These are phyloP conservation scores for Bemisia tabaci DNA, from an alignment of 1,140 invertebrate genomes.

Conservation along the genomic window DNA sequence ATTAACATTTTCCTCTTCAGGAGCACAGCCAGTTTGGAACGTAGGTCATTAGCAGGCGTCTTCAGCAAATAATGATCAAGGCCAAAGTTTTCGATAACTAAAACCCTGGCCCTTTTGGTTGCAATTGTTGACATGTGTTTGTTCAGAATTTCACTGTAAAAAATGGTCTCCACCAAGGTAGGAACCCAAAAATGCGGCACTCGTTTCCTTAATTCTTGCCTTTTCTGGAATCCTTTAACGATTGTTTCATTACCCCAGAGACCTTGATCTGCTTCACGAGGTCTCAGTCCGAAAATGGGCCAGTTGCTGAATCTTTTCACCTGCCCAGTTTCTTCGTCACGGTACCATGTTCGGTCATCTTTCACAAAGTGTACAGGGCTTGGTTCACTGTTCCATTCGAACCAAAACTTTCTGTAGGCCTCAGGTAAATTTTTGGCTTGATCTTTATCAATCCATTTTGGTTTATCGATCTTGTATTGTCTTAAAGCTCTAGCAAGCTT, in stretches of 20 bases:
- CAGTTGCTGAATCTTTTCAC: conserved; percentile 58
- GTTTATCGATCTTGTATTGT: not conserved
- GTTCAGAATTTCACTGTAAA: conserved; percentile 89
- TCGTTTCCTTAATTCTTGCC: conserved; percentile 38
- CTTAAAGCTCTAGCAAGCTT: not conserved
- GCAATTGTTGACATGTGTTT: conserved; percentile 65
- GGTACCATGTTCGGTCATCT: conserved; percentile 53
- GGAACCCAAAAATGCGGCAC: conserved; percentile 82
- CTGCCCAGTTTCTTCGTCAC: conserved; percentile 53
- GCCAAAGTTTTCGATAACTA: conserved; percentile 83
- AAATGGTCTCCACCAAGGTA: conserved; percentile 52
- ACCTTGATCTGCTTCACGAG: conserved; percentile 66
- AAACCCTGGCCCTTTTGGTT: conserved; percentile 61
- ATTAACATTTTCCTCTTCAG: conserved; percentile 72
- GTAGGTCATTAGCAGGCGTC: conserved; percentile 76
- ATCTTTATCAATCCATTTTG: conserved; percentile 2
- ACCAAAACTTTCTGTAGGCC: conserved; percentile 78
- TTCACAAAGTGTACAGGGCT: conserved; percentile 75
- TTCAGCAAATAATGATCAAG: conserved; percentile 91
- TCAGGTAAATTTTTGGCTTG: conserved; percentile 44
- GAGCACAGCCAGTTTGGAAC: conserved; percentile 62
- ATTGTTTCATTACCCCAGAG: conserved; percentile 96
- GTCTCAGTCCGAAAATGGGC: conserved; percentile 60
- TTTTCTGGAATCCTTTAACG: conserved; percentile 73
- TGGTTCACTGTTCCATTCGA: conserved; percentile 64